These are phyloP conservation scores for Tadarida brasiliensis DNA, from an alignment of 2,797 vertebrate genomes.

Conservation along the genomic window DNA sequence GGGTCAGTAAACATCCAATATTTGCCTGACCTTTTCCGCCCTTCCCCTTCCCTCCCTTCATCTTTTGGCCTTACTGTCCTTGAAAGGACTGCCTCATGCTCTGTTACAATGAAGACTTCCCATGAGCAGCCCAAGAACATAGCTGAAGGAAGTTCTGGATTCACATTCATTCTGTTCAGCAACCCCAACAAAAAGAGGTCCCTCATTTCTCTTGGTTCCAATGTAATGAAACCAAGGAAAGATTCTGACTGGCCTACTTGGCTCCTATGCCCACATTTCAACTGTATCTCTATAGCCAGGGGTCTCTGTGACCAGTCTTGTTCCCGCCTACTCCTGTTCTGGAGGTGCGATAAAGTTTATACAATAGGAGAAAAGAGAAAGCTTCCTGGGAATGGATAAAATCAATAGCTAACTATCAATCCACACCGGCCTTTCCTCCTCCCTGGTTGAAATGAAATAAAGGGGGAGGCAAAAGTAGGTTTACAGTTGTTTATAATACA, in stretches of 20 bases:
- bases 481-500: background rate
- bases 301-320: background rate
- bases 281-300: background rate
- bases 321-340: background rate
- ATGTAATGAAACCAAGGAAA: background rate
- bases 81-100: background rate
- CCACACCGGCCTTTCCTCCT: background rate
- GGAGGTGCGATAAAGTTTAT: background rate
- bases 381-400: background rate
- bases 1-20: background rate
- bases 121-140: background rate
- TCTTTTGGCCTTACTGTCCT: background rate
- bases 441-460: slow-evolving; percentile 21
- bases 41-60: background rate
- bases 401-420: background rate
- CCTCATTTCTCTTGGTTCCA: background rate
- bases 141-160: slow-evolving; percentile 10
- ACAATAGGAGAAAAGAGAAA: background rate
- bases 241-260: background rate
- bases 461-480: background rate
- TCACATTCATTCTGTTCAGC: background rate
- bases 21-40: background rate
- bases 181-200: background rate
- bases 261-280: background rate
- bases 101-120: background rate